Conservation (phyloP, 2,888 invertebrate species). For the Tipula confusa region DNA sequence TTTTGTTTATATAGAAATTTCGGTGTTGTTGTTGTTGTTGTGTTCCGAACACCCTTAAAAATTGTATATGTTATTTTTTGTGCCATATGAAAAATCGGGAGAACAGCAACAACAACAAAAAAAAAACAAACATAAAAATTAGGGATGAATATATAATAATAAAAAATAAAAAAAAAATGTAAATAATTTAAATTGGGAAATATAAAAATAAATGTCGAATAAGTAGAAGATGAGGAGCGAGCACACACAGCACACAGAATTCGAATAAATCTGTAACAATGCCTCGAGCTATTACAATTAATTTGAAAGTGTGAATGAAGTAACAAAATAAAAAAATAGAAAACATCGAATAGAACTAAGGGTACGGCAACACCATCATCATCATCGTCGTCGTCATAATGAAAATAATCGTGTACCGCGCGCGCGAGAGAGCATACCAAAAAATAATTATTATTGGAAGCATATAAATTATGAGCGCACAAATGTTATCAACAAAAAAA, state of each 20-base stretch:
- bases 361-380: neutral
- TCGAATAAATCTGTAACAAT: conserved; percentile 16
- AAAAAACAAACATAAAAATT: conserved; percentile 15
- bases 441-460: conserved; percentile 15
- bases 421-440: neutral
- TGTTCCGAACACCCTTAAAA: neutral
- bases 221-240: neutral
- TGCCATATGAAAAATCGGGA: neutral
- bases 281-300: neutral
- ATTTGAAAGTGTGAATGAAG: conserved; percentile 12
- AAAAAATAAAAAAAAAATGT: neutral
- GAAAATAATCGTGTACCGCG: neutral
- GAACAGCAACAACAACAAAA: no score
- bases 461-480: neutral
- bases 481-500: neutral
- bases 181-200: conserved; percentile 25
- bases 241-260: neutral
- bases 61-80: neutral
- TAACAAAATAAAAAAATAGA: neutral
- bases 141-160: neutral
- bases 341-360: neutral
- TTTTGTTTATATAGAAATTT: neutral
- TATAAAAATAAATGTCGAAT: neutral
- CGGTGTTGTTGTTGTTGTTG: neutral
- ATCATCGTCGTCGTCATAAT: neutral